Base-by-base conservation (phyloP, 2,888 invertebrate species). In the Lucinisca nassula region DNA sequence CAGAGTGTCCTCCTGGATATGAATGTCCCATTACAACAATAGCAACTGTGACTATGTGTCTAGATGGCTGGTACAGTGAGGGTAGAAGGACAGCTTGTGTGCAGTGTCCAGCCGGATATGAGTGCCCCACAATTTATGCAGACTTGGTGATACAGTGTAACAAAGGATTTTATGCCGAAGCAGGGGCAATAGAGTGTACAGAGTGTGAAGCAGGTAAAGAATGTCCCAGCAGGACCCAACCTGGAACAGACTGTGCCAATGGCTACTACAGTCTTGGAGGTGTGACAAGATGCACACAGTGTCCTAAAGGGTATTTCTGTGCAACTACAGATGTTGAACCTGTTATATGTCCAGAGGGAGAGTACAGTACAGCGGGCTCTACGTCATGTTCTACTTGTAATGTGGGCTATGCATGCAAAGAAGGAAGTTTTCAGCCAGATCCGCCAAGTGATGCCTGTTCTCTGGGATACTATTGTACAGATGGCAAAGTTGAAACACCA, bases 211-310 rank as follows among this genome's bases (percentile, higher is more conserved):
- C 94, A 6, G 96, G 95, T 0, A 90, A 95, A 35, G 90, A 95
- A 73, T 96, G 96, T 88, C 92, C 95, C 1, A 37, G 55, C 6
- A 94, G 85, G 4, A 93, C 82, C n/a, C 61, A 27, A 8, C n/a
- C 88, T 61, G 95, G 96, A 8, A 85, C 90, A 6, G 90, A 84
- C 21, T 96, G 96, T 89, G 61, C 87, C 0, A 10, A 61, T 55
- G 95, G 95, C 0, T 92, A 90, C 58, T 96, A 94, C 92, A 95
- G 95, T 88, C 80, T 95, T 32, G 95, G 94, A 10, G 92, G 91
- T 14, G 91, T 93, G 61, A 92, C 93, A 21, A 81, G 88, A 4
- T 96, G 96, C 81, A 92, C 88, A 8, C 61, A 82, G 12, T 96
- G 96, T 79, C 95, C 95, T 14, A 92, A 94, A 32, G 96, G 96